A percentile compares a stretch with the other conserved stretches of the same genome.
Evolutionary conservation across 2,113 vertebrate genomes (phyloP).

Genomic region (Cryptotis parvus): DNA sequence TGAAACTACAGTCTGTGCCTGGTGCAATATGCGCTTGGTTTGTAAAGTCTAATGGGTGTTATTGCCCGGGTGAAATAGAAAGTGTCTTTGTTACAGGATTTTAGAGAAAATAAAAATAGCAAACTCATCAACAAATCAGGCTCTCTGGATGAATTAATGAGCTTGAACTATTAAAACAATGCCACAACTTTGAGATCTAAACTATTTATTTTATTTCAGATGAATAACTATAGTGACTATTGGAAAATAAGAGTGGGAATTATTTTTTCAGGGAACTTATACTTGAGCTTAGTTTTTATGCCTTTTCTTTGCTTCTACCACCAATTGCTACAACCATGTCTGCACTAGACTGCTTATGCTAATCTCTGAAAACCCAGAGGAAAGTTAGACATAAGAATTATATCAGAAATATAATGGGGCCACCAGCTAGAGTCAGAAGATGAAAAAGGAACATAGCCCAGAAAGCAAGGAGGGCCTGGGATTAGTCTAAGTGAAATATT

Average conservation of each 20-base stretch:
- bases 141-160: neutral
- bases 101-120: constrained; percentile 16
- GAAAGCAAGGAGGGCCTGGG: neutral
- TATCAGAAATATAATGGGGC: constrained; percentile 8
- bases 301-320: neutral
- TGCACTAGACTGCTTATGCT: neutral
- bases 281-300: neutral
- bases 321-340: neutral
- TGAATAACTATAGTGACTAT: neutral
- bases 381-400: constrained; percentile 5
- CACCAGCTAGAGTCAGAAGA: neutral
- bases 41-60: neutral
- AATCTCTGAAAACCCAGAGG: neutral
- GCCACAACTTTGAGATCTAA: neutral
- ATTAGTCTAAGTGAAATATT: constrained; percentile 36
- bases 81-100: constrained; percentile 11
- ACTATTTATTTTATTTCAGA: neutral
- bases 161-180: neutral
- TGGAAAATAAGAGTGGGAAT: neutral
- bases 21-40: neutral
- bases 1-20: neutral
- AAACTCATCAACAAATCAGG: constrained; percentile 33
- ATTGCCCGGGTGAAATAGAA: neutral
- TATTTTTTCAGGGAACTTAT: neutral
- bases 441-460: constrained; percentile 4